phyloP scores from a whole-genome alignment of 1,140 invertebrate genomes.

The Apis mellifera region Amel_HAv3.1 CM009943.2:4123001-4123500 shows the following conservation, averaged over 20 bases:
- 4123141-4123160: constrained; percentile 46
- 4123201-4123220: constrained; percentile 59
- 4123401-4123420: too few species aligned
- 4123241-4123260: neutral
- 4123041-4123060: constrained; percentile 71
- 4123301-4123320: constrained; percentile 12
- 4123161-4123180: constrained; percentile 58
- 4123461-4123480: too few species aligned
- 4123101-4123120: constrained; percentile 43
- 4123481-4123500: too few species aligned
- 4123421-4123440: too few species aligned
- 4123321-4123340: constrained; percentile 21
- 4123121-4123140: constrained; percentile 73
- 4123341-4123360: constrained; percentile 13
- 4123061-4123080: constrained; percentile 80
- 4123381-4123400: neutral
- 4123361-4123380: constrained; percentile 7
- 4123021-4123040: constrained; percentile 79
- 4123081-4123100: constrained; percentile 54
- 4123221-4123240: constrained; percentile 66
- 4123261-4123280: neutral
- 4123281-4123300: constrained; percentile 11
- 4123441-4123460: too few species aligned
- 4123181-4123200: constrained; percentile 8
- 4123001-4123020: constrained; percentile 49